These are phyloP conservation scores for Crocuta crocuta DNA, from an alignment of 2,113 vertebrate species.

Conservation along the genomic window DNA sequence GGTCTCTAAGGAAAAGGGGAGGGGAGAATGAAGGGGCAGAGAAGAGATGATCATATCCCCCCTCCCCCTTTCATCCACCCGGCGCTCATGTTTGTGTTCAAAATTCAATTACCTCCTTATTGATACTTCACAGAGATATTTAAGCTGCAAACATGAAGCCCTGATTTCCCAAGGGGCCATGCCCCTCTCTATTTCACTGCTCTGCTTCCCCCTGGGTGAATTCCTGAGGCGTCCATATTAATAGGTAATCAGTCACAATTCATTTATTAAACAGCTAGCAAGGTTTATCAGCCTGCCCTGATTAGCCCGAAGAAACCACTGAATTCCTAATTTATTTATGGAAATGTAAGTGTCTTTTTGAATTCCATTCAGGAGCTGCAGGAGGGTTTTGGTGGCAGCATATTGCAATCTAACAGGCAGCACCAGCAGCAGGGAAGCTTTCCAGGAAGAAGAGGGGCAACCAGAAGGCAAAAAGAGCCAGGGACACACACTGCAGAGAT, in stretches of 20 bases:
- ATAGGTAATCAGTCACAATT: conserved; percentile 99
- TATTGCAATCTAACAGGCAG: conserved; percentile 82
- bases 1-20: conserved; percentile 91
- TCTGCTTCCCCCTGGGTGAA: conserved; percentile 92
- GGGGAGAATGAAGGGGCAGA: conserved; percentile 89
- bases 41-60: conserved; percentile 91
- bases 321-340: conserved; percentile 99
- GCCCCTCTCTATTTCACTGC: conserved; percentile 99
- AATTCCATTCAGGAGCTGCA: conserved; percentile 90
- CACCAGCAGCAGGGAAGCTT: conserved; percentile 68
- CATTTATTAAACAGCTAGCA: conserved; percentile 99
- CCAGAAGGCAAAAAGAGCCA: conserved; percentile 62
- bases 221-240: conserved; percentile 99
- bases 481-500: conserved; percentile 58
- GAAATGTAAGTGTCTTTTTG: conserved; percentile 98
- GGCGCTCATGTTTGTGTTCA: conserved; percentile 99
- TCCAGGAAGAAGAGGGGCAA: conserved; percentile 19
- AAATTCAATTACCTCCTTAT: conserved; percentile 99
- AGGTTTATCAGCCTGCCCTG: conserved; percentile 97
- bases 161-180: conserved; percentile 99
- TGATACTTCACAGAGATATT: conserved; percentile 99
- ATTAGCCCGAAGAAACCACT: conserved; percentile 99
- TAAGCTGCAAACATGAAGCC: conserved; percentile 99
- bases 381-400: conserved; percentile 78
- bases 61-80: conserved; percentile 92